Conservation (phyloP, 2,797 vertebrate genomes). For the Aythya fuligula region DNA sequence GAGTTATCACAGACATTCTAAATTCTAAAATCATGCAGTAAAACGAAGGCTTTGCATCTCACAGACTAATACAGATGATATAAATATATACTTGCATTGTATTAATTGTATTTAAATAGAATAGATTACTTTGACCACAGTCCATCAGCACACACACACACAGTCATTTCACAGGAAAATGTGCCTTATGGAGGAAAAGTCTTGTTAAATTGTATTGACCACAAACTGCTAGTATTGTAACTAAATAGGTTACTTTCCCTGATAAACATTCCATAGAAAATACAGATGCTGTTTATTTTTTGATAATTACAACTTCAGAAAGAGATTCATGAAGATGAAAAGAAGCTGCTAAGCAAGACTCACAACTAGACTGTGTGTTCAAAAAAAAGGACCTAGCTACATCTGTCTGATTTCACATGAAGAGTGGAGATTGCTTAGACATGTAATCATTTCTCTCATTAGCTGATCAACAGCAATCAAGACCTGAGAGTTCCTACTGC, state of each 20-base stretch:
- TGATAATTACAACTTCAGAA: neutral
- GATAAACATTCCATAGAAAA: neutral
- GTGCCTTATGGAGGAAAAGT: neutral
- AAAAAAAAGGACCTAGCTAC: neutral
- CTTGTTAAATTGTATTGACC: neutral
- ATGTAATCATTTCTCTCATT: neutral
- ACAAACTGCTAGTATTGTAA: neutral
- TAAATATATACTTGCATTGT: neutral
- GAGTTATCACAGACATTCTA: neutral
- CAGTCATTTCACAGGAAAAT: neutral
- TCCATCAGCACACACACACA: neutral
- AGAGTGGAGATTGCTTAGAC: neutral
- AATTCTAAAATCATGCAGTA: neutral
- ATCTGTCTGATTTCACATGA: neutral
- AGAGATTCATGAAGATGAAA: neutral
- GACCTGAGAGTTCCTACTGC: neutral
- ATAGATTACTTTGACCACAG: neutral
- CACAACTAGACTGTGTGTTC: neutral
- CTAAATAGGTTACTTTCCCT: neutral
- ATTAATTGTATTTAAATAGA: neutral
- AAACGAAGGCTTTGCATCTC: neutral
- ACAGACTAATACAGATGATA: neutral
- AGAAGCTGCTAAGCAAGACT: neutral
- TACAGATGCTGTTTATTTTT: rapidly evolving
- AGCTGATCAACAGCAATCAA: neutral